Conservation (phyloP, 1,140 invertebrate species). For the Pararge aegeria region DNA sequence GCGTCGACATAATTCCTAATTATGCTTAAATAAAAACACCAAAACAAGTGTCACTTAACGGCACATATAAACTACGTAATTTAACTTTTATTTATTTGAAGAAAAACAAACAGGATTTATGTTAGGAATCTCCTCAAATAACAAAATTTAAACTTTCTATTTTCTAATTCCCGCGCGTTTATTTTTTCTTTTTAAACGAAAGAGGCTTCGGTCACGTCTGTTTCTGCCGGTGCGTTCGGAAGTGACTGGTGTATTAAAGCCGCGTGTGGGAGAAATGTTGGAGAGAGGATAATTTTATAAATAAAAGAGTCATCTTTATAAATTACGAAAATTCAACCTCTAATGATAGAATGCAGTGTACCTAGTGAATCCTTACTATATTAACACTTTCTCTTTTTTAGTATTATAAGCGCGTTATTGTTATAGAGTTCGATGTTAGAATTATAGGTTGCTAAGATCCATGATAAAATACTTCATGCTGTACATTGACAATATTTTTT, state of each 20-base stretch:
- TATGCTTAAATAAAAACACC: background rate
- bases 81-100: background rate
- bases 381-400: too few relatives aligned
- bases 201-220: constrained; percentile 6
- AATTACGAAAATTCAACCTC: background rate
- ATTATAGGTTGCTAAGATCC: too few relatives aligned
- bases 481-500: too few relatives aligned
- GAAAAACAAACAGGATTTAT: background rate
- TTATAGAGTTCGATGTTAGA: too few relatives aligned
- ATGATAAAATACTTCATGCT: too few relatives aligned
- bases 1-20: background rate
- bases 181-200: background rate
- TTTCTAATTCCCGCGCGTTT: constrained; percentile 11
- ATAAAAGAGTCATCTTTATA: background rate
- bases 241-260: constrained; percentile 14
- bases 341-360: background rate
- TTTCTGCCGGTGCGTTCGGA: constrained; percentile 1
- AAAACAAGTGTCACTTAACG: background rate
- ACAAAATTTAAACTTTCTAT: background rate
- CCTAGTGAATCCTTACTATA: background rate
- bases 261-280: constrained; percentile 9
- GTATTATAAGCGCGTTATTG: too few relatives aligned
- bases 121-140: background rate
- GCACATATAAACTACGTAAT: background rate
- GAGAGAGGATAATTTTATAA: constrained; percentile 10